phyloP scores from a whole-genome alignment of 2,797 vertebrate genomes.

The Diplodus puntazzo region DNA sequence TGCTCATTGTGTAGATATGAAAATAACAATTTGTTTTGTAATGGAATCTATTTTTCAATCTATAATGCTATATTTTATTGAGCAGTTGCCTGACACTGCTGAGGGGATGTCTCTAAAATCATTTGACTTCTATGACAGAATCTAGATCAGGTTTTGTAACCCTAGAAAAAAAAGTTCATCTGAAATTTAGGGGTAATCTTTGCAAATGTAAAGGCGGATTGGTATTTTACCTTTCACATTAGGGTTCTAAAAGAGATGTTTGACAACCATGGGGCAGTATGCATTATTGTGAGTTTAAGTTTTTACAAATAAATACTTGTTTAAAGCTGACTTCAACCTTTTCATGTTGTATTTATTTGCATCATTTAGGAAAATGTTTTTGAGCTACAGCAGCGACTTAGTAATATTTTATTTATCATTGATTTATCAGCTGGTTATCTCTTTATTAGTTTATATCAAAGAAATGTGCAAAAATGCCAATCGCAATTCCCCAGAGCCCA shows the following conservation, averaged over 20 bases:
- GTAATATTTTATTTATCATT: too few relatives aligned
- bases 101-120: slow-evolving; percentile 27
- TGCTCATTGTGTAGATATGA: slow-evolving; percentile 72
- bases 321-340: slow-evolving; percentile 25
- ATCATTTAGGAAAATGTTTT: background rate
- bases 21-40: slow-evolving; percentile 68
- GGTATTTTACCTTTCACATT: slow-evolving; percentile 37
- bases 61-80: slow-evolving; percentile 59
- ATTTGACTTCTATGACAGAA: background rate
- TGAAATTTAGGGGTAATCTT: slow-evolving; percentile 22
- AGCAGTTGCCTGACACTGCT: slow-evolving; percentile 36
- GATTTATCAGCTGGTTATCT: too few relatives aligned
- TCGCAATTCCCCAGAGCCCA: too few relatives aligned
- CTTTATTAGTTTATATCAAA: too few relatives aligned
- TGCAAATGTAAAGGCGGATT: slow-evolving; percentile 26
- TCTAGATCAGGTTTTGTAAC: slow-evolving; percentile 45
- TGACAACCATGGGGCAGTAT: slow-evolving; percentile 24
- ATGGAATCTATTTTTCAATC: slow-evolving; percentile 67
- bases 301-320: slow-evolving; percentile 64
- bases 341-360: background rate
- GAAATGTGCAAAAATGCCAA: too few relatives aligned
- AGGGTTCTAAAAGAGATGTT: slow-evolving; percentile 5
- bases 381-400: too few relatives aligned
- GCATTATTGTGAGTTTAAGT: slow-evolving; percentile 42
- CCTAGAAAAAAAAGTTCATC: slow-evolving; percentile 34